Conservation (phyloP, 1,140 invertebrate genomes). For the Dufourea novaeangliae region DNA sequence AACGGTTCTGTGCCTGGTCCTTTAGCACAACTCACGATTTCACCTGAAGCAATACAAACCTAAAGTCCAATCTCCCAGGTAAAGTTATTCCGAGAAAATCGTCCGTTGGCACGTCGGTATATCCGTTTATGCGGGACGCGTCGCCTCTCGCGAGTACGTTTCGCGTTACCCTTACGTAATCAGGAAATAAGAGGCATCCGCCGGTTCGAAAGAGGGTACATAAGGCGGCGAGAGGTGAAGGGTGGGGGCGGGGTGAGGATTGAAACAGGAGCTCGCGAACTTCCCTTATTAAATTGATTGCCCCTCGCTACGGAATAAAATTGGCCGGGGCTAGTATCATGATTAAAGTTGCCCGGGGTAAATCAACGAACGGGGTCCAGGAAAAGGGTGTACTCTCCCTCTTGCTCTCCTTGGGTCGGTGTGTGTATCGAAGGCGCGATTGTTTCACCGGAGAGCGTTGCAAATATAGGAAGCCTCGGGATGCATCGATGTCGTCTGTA, state of each 20-base stretch:
- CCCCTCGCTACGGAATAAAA: constrained; percentile 27
- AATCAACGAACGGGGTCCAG: constrained; percentile 34
- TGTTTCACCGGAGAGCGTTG: constrained; percentile 31
- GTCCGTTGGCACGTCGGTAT: not conserved
- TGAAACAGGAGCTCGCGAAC: not conserved
- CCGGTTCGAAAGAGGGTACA: no score
- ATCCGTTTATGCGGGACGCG: constrained; percentile 8
- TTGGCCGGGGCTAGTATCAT: constrained; percentile 33
- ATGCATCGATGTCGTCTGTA: constrained; percentile 50
- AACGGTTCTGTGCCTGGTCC: not conserved
- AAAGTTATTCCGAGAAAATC: constrained; percentile 20
- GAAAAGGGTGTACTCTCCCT: not conserved
- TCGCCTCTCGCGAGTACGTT: constrained; percentile 1
- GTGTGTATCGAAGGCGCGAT: constrained; percentile 34
- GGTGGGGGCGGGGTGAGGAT: no score
- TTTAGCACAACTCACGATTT: constrained; percentile 15
- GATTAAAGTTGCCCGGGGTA: constrained; percentile 46
- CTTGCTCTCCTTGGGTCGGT: not conserved
- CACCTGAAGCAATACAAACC: constrained; percentile 8
- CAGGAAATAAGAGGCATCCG: constrained; percentile 34
- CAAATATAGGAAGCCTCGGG: constrained; percentile 45
- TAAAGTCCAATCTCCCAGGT: constrained; percentile 20
- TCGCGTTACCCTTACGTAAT: constrained; percentile 23
- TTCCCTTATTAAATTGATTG: constrained; percentile 36
- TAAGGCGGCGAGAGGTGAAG: not conserved